These are phyloP conservation scores for Drosophila suboccidentalis DNA, from an alignment of 2,888 invertebrate species.

Conservation along the genomic window DNA sequence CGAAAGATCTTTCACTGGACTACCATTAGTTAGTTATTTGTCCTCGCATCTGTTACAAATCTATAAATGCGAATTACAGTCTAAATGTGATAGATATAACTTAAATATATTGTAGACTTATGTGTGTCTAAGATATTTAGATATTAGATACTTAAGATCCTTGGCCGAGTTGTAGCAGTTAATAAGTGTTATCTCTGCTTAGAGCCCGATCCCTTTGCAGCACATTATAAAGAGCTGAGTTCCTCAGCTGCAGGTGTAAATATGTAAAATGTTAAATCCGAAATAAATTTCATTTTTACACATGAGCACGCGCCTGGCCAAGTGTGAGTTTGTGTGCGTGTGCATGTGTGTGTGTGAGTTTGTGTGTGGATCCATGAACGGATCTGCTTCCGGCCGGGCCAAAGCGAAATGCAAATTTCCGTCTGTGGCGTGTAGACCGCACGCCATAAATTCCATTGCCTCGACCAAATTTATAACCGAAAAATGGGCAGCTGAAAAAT, in stretches of 20 bases:
- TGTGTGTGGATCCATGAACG: conserved; percentile 17
- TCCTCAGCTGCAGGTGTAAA: conserved; percentile 27
- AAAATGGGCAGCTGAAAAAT: conserved; percentile 55
- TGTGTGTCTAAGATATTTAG: too few species aligned
- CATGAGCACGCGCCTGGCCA: conserved; percentile 46
- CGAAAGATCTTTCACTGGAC: not conserved
- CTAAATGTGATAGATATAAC: not conserved
- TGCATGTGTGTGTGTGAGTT: too few species aligned
- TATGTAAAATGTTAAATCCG: conserved; percentile 62
- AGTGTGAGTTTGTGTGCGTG: not conserved
- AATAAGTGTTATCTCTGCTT: conserved; percentile 55
- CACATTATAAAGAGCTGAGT: conserved; percentile 27
- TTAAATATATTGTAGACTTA: not conserved
- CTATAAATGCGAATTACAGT: not conserved
- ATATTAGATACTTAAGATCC: too few species aligned
- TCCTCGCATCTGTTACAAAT: not conserved
- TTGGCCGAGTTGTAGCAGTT: conserved; percentile 20
- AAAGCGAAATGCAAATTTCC: conserved; percentile 72
- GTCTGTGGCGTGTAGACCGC: conserved; percentile 49
- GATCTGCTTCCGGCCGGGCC: conserved; percentile 45
- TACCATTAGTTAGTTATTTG: too few species aligned
- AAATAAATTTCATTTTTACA: conserved; percentile 66
- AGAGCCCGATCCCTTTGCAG: conserved; percentile 34
- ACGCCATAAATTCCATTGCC: conserved; percentile 70
- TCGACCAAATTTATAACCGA: conserved; percentile 73